Evolutionary conservation across 2,888 invertebrate species (phyloP).

Genomic region (Branchipolynoe longqiensis): DNA sequence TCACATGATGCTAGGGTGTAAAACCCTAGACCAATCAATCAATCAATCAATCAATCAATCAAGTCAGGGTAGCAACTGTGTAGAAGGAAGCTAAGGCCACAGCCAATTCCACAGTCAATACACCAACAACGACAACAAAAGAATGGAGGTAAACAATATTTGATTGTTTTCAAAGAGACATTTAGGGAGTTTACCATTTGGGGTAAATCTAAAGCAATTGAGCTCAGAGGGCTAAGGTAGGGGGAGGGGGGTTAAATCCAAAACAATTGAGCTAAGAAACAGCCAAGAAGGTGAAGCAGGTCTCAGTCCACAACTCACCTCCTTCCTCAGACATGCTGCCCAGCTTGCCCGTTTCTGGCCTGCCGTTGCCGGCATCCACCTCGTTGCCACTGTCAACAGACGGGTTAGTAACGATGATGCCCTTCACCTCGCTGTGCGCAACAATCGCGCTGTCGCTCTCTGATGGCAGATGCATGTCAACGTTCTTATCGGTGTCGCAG

Average conservation of each 20-base stretch:
- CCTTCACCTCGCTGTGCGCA: constrained; percentile 56
- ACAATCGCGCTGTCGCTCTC: constrained; percentile 60
- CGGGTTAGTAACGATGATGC: constrained; percentile 81
- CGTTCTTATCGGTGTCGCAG: constrained; percentile 64
- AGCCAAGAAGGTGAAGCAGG: not conserved
- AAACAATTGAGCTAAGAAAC: too few species aligned
- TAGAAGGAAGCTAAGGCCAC: too few species aligned
- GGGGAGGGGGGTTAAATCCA: not conserved
- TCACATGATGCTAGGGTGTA: too few species aligned
- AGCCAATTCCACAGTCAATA: too few species aligned
- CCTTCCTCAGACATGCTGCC: constrained; percentile 62
- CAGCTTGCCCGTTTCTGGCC: constrained; percentile 43
- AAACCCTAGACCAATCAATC: too few species aligned
- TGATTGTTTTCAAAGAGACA: too few species aligned
- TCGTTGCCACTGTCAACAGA: constrained; percentile 81
- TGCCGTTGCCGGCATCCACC: not conserved
- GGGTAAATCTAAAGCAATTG: not conserved
- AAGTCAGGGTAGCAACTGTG: too few species aligned
- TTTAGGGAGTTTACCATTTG: too few species aligned
- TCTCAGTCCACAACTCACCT: constrained; percentile 60
- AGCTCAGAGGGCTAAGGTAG: not conserved
- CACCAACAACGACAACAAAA: too few species aligned
- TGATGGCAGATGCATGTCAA: constrained; percentile 58
- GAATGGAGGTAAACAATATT: too few species aligned
- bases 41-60: too few species aligned